Base-by-base conservation (phyloP, 2,888 invertebrate genomes). In the Zygaena filipendulae region DNA sequence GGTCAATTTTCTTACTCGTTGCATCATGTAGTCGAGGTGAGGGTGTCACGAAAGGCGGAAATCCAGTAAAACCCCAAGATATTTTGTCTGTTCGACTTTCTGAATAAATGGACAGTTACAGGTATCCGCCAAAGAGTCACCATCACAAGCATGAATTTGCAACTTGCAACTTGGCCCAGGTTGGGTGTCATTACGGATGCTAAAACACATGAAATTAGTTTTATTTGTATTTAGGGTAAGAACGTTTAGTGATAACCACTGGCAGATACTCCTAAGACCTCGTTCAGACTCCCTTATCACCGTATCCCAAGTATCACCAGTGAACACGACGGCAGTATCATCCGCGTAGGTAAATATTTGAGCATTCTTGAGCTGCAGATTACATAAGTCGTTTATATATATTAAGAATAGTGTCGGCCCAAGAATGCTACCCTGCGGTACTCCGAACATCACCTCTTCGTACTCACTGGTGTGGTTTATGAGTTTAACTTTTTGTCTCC, bases 381-480 rank as follows among this genome's bases (percentile, higher is more conserved):
- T n/a, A 23, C 25, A 23, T 3, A 34, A 28, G 2, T 21, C 25
- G 12, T 29, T 31, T 11, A 31, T 12, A 13, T 26, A 26, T 8
- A 35, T 29, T 13, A 32, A 9, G 11, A 36, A 36, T 8, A 36
- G 25, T 13, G 29, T 36, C 4, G 32, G 32, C 5, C 32, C 36
- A 3, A 36, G 18, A 25, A 36, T 25, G 22, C 32, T 36, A 13
- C 32, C 36, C 21, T 30, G 36, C 4, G 32, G 32, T 13, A 35
- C 32, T 3, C 36, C 32, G 20, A 21, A 28, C 2, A 10, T n/a
- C 11, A 27, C n/a, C 4, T 13, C 11, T 3, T 10, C 9, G 8
- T 23, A 9, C 6, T 13, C 7, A 8, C 30, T 31, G 14, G 11
- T 12, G 4, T 11, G 3, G 11, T n/a, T 11, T 4, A 11, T 19